phyloP scores from a whole-genome alignment of 2,888 invertebrate species.

The Epirrhoe tristata region DNA sequence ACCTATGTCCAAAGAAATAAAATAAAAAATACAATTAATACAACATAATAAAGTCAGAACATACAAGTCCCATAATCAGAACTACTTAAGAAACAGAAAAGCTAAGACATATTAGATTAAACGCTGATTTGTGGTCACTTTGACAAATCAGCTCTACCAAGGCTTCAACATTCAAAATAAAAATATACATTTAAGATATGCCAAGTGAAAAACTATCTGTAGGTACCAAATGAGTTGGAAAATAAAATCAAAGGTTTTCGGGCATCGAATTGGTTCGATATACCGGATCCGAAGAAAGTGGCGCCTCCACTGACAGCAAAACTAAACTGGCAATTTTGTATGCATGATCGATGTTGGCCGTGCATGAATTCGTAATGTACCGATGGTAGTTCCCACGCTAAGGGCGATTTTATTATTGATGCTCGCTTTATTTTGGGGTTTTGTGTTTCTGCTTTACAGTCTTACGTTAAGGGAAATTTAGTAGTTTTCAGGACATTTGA shows the following conservation, averaged over 20 bases:
- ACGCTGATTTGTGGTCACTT: no score
- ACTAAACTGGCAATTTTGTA: slow-evolving; percentile 37
- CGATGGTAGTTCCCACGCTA: slow-evolving; percentile 46
- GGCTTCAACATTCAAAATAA: no score
- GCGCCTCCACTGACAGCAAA: slow-evolving; percentile 22
- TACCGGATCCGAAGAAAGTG: slow-evolving; percentile 8
- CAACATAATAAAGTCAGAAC: no score
- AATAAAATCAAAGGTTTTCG: not conserved
- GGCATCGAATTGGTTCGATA: not conserved
- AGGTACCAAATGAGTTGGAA: not conserved
- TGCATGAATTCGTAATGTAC: slow-evolving; percentile 55
- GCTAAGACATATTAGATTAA: no score
- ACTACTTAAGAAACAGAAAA: no score
- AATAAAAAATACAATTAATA: no score
- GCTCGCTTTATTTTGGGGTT: slow-evolving; percentile 19
- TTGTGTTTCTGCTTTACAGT: slow-evolving; percentile 7
- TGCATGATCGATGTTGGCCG: slow-evolving; percentile 63
- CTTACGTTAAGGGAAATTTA: not conserved
- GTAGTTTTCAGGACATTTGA: not conserved
- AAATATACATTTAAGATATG: no score
- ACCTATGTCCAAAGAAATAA: no score
- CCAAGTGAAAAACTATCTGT: not conserved
- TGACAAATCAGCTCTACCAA: no score
- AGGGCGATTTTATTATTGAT: slow-evolving; percentile 39
- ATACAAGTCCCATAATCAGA: no score